Evolutionary conservation across 2,888 invertebrate genomes (phyloP), one percentile per base, ranked within the genome.

Genomic region (Melieria picta): DNA sequence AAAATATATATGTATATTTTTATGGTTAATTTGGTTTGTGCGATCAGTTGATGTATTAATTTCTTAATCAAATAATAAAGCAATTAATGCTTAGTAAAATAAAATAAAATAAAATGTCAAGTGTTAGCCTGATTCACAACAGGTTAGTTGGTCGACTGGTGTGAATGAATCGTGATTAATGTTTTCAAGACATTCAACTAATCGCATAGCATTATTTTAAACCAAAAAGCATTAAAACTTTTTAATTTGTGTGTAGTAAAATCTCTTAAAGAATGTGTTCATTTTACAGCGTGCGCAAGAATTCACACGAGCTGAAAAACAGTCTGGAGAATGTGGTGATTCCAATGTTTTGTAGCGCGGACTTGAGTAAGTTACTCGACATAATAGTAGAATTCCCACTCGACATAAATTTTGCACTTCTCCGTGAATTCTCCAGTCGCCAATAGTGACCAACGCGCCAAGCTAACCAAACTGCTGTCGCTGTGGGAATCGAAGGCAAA

Each of bases 401-500:
- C 43, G 16, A 4, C 9, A 42, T 6, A 13, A 16, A 56, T 7
- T 48, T 42, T 65, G 10, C 6, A 43, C 7, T 56, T 55, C 43
- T 16, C 30, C 48, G 6, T 30, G 11, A 30, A n/a, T 7, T 48
- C 63, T 50, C 13, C 89, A 90, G 92, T 92, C 78, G 94, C 95
- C 55, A 93, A 91, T 16, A 94, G 94, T 72, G 97, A 97, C 69
- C 95, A 97, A 88, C 92, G 94, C 82, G 90, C 91, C 79, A 99
- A 98, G 88, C 89, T 99, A 75, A 94, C 94, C 84, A 99, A 99
- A 90, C 88, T 98, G 79, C 90, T 98, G 75, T 94, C 94, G 76
- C 89, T 99, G 60, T 99, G 99, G 99, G 98, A 98, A 88, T 95
- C 96, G 77, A 98, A 99, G 89, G 92, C 93, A 76, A 93, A 95